phyloP scores from a whole-genome alignment of 1,140 invertebrate species.

The Dendrolimus kikuchii region DNA sequence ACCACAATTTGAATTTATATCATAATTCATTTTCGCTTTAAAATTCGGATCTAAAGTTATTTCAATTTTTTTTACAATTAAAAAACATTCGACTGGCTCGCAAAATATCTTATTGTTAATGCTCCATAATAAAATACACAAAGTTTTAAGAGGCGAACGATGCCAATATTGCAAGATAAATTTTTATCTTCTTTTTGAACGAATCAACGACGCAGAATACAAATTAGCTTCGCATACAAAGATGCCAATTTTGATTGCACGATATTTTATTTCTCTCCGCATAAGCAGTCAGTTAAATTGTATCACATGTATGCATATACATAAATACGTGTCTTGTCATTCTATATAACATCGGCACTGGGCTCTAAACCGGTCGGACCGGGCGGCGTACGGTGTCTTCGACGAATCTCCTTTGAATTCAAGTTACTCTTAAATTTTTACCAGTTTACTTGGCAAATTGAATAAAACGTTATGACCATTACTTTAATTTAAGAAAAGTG shows the following conservation, averaged over 20 bases:
- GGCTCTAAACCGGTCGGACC: slow-evolving; percentile 62
- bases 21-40: too few species aligned
- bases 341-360: slow-evolving; percentile 58
- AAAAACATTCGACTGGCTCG: too few species aligned
- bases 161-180: too few species aligned
- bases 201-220: background rate
- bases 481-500: too few species aligned
- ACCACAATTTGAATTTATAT: too few species aligned
- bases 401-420: slow-evolving; percentile 48
- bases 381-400: slow-evolving; percentile 38
- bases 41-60: too few species aligned
- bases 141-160: too few species aligned
- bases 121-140: too few species aligned
- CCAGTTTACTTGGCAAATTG: slow-evolving; percentile 33
- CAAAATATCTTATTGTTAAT: too few species aligned
- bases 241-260: slow-evolving; percentile 10
- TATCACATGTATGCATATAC: slow-evolving; percentile 8
- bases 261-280: slow-evolving; percentile 16
- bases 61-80: too few species aligned
- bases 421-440: slow-evolving; percentile 53
- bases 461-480: slow-evolving; percentile 5
- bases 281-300: slow-evolving; percentile 17
- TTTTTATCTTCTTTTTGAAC: too few species aligned
- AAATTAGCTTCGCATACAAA: slow-evolving; percentile 4
- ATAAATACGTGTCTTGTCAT: slow-evolving; percentile 34